A percentile compares a stretch with the other conserved stretches of the same genome.
Conservation (phyloP, 2,113 vertebrate genomes). For the Colius striatus region DNA sequence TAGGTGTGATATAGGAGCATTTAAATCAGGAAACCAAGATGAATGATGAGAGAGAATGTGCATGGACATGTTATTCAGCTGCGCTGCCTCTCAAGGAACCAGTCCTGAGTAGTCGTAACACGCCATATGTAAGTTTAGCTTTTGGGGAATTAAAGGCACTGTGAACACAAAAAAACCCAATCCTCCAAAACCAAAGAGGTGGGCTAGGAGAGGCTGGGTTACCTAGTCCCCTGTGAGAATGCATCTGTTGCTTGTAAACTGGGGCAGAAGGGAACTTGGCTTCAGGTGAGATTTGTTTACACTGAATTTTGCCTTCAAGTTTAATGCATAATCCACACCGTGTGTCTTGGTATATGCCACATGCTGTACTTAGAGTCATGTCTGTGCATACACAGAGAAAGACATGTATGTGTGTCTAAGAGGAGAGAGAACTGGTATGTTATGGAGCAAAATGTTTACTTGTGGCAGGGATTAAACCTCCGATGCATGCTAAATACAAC, state of each 20-base stretch:
- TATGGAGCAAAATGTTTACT: not conserved
- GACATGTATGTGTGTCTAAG: not conserved
- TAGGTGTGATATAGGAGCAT: not conserved
- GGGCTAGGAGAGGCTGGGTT: not conserved
- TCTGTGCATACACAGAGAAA: accelerated
- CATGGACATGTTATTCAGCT: not conserved
- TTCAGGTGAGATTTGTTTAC: not conserved
- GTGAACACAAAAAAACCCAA: not conserved
- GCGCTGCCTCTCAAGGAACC: not conserved
- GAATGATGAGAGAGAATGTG: not conserved
- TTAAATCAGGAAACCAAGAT: not conserved
- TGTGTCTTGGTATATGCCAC: too few species aligned
- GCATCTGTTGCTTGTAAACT: not conserved
- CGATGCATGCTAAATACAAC: not conserved
- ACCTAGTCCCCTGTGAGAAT: not conserved
- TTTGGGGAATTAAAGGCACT: not conserved
- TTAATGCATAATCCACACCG: not conserved
- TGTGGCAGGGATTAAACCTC: not conserved
- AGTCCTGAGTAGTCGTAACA: not conserved
- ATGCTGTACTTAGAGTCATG: not conserved
- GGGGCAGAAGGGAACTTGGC: not conserved
- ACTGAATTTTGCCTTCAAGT: not conserved
- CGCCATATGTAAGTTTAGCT: not conserved
- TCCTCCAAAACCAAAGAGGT: not conserved
- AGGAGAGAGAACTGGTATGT: not conserved